phyloP scores from a whole-genome alignment of 2,797 vertebrate genomes.

The Poliocrania exsul region DNA sequence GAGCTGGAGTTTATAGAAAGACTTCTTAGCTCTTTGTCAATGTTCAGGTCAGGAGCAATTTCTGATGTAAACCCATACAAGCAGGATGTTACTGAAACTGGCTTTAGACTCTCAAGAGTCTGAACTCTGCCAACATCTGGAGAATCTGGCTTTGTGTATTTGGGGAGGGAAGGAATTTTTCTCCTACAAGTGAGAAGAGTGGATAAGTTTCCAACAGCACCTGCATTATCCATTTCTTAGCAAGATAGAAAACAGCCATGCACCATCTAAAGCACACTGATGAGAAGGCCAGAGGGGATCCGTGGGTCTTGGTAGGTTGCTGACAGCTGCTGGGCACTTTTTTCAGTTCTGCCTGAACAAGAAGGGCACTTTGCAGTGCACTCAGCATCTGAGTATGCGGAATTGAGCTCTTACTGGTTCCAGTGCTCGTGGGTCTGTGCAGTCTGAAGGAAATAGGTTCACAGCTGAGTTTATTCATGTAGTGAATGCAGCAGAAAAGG shows the following conservation, averaged over 20 bases:
- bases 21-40: background rate
- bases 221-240: constrained; percentile 29
- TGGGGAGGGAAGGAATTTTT: constrained; percentile 46
- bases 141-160: constrained; percentile 25
- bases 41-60: background rate
- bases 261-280: background rate
- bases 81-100: constrained; percentile 9
- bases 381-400: background rate
- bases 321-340: background rate
- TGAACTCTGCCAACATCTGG: constrained; percentile 50
- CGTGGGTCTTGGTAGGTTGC: background rate
- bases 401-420: background rate
- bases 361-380: background rate
- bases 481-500: background rate
- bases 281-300: background rate
- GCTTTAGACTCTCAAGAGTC: background rate
- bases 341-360: background rate
- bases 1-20: background rate
- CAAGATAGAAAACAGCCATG: constrained; percentile 2
- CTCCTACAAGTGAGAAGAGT: constrained; percentile 2
- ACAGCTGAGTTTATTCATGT: background rate
- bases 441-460: background rate
- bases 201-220: constrained; percentile 36
- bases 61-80: background rate
- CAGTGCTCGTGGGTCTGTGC: background rate